Evolutionary conservation across 2,888 invertebrate species (phyloP).

Genomic region (Patella pellucida): DNA sequence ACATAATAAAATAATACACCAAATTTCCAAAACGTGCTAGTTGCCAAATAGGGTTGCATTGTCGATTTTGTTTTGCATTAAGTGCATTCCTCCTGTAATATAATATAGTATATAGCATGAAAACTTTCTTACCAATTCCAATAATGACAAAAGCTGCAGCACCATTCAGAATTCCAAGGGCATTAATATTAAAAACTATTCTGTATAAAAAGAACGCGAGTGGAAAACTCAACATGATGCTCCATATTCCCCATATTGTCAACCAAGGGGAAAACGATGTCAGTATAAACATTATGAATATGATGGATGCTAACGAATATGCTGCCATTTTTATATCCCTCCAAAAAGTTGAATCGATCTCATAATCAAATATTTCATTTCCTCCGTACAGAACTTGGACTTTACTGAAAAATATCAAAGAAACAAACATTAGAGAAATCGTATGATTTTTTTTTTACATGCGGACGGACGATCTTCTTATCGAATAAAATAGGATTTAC

Average conservation of each 20-base stretch:
- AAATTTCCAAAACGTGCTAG: too few species aligned
- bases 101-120: too few species aligned
- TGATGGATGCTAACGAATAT: slow-evolving; percentile 52
- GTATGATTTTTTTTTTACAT: not conserved
- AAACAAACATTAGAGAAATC: not conserved
- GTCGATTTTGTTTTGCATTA: too few species aligned
- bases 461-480: too few species aligned
- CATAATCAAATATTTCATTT: slow-evolving; percentile 65
- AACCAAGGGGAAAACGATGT: slow-evolving; percentile 65
- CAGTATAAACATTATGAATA: slow-evolving; percentile 60
- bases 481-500: not conserved
- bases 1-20: too few species aligned
- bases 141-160: slow-evolving; percentile 67
- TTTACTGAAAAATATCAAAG: slow-evolving; percentile 48
- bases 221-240: slow-evolving; percentile 62
- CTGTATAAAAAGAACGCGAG: slow-evolving; percentile 65
- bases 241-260: slow-evolving; percentile 56
- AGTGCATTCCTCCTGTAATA: too few species aligned
- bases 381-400: slow-evolving; percentile 65
- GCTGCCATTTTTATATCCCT: slow-evolving; percentile 59
- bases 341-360: slow-evolving; percentile 64
- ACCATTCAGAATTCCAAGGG: slow-evolving; percentile 65
- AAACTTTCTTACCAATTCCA: slow-evolving; percentile 61
- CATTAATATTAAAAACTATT: slow-evolving; percentile 54
- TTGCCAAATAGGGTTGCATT: too few species aligned